Base-by-base conservation (phyloP, 1,140 invertebrate genomes). In the Drosophila bocki region DNA sequence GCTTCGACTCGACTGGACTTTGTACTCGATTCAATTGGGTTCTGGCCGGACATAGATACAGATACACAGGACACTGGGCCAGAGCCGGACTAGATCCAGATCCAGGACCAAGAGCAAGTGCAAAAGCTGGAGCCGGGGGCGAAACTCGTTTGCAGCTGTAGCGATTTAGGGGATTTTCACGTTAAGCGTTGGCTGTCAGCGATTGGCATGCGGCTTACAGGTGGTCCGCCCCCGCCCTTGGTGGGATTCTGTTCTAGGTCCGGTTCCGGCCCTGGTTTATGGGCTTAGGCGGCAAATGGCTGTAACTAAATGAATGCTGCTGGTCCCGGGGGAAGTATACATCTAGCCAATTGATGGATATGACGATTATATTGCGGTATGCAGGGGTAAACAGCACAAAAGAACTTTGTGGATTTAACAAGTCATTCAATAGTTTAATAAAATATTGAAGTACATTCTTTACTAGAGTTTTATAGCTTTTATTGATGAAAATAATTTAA, bases 131-230 rank as follows among this genome's bases (percentile, higher is more conserved):
- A 42, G 35, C 33, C 12, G 47, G 44, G 45, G 45, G 56, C 35
- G 19, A 78, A 63, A 78, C 75, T 78, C 76, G 76, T 79, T 78
- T 79, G 76, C 69, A 59, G 61, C 39, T 48, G 62, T 62, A 78
- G 68, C 81, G 84, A 87, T 90, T 87, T 84, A 87, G 68, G 67
- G 84, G 85, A 88, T 87, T 87, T 87, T 71, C 72, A 65, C 68
- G 77, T 70, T 87, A 87, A 87, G 84, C 84, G 81, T 61, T 75
- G 72, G 68, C 81, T 87, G 81, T 87, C 85, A 87, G 77, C 85
- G 85, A 77, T 87, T 86, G 83, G 83, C 84, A 86, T 84, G 80
- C 72, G 81, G 83, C 85, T 87, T 90, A 90, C 85, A 87, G 85
- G 84, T 88, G 83, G 85, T 74, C 68, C 63, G 29, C 63, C 69